Evolutionary conservation across 2,113 vertebrate species (phyloP).

Genomic region (Cyanoliseus patagonus): DNA sequence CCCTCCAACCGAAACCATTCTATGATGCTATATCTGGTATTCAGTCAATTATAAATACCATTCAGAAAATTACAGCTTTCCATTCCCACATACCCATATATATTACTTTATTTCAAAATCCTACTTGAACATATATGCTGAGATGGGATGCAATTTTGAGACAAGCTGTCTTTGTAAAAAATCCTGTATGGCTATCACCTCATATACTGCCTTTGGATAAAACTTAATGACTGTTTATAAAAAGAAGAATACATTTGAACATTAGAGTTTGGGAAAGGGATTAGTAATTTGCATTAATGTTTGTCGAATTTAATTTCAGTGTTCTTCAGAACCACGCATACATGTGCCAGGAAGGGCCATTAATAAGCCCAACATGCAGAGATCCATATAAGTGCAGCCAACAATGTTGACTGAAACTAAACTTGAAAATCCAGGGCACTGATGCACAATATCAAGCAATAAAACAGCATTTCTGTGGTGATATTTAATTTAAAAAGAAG

Average conservation of each 20-base stretch:
- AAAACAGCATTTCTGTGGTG: slow-evolving; percentile 81
- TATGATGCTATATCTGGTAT: neutral
- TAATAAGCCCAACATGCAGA: slow-evolving; percentile 79
- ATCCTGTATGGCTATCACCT: slow-evolving; percentile 28
- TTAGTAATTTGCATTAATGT: slow-evolving; percentile 75
- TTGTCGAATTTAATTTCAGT: slow-evolving; percentile 80
- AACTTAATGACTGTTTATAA: slow-evolving; percentile 70
- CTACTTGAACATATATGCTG: neutral
- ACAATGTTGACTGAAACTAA: slow-evolving; percentile 82
- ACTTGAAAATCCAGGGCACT: slow-evolving; percentile 82
- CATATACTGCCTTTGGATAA: slow-evolving; percentile 55
- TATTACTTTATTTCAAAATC: neutral
- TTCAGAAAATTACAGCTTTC: neutral
- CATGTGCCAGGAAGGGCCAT: slow-evolving; percentile 72
- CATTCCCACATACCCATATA: neutral
- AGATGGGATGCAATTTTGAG: neutral
- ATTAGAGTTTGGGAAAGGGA: slow-evolving; percentile 77
- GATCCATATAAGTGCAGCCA: slow-evolving; percentile 76
- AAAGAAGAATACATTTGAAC: slow-evolving; percentile 70
- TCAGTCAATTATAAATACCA: neutral
- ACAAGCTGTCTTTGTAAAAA: slow-evolving; percentile 18
- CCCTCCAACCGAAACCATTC: neutral
- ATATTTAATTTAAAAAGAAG: slow-evolving; percentile 86
- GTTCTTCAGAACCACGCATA: slow-evolving; percentile 73
- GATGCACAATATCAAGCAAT: slow-evolving; percentile 84